Percentiles rank a stretch among this genome's conserved stretches.
Conservation (phyloP, 2,888 invertebrate species). For the Lottia gigantea region DNA sequence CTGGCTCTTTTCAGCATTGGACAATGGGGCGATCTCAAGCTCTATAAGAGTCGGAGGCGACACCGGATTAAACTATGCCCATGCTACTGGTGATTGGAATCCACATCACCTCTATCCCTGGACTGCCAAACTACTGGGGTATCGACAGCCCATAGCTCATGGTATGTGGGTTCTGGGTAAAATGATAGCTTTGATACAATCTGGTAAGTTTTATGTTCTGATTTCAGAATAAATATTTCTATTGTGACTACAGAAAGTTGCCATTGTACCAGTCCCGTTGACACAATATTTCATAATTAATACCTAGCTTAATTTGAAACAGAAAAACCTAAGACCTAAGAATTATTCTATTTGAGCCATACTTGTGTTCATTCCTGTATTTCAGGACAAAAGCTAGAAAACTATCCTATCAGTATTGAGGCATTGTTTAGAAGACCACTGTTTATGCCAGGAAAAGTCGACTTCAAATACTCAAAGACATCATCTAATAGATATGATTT, state of each 20-base stretch:
- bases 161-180: conserved; percentile 52
- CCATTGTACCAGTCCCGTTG: no score
- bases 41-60: conserved; percentile 7
- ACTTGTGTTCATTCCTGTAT: no score
- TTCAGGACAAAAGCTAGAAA: background rate
- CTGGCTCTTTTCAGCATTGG: background rate
- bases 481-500: background rate
- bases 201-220: no score
- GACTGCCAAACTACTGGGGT: conserved; percentile 48
- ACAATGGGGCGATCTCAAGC: no score
- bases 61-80: conserved; percentile 45
- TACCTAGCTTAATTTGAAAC: no score
- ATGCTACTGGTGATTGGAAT: conserved; percentile 47
- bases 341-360: no score
- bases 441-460: conserved; percentile 41
- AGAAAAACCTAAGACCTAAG: no score
- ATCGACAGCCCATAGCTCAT: conserved; percentile 46
- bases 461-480: conserved; percentile 26
- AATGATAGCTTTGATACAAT: conserved; percentile 23
- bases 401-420: conserved; percentile 32
- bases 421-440: conserved; percentile 45
- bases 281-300: no score
- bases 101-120: conserved; percentile 49
- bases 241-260: no score
- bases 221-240: no score